Base-by-base conservation (phyloP, 2,888 invertebrate species). In the Sarcophaga rosellei region DNA sequence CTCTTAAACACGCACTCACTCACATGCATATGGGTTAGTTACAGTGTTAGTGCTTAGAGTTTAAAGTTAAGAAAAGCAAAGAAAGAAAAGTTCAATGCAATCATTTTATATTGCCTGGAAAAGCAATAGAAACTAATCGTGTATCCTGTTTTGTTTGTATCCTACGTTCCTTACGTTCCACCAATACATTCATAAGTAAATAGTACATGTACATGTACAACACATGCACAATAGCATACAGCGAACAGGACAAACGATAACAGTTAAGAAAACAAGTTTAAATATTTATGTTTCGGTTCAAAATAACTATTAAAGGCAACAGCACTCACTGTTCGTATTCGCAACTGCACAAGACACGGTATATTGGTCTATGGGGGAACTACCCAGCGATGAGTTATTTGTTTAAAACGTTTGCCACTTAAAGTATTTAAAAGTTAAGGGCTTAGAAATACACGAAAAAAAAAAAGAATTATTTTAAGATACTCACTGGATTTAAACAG, bases 21-120 rank as follows among this genome's bases (percentile, higher is more conserved):
- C 66, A 20, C 59, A 61, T 72, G 35, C 2, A 35, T 57, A 44
- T 72, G 11, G n/a, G 11, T 23, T 35, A 35, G 10, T 8, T 35
- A 35, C 6, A 35, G 35, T 35, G 10, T 35, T 35, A 35, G 35
- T 35, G 8, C 10, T 35, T 35, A 35, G 35, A 44, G 35, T 59
- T 25, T 53, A 53, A 53, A 53, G 53, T 53, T 53, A 53, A 17
- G 17, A 53, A 53, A 53, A 47, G 47, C 4, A 53, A 76, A 75
- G 72, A 75, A 65, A 45, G 68, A 75, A 79, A 86, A 86, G 86
- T 84, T 86, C 86, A 86, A 86, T 84, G 86, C 84, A 86, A 86
- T 86, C 86, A 86, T 86, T 86, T 86, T 86, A 81, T 86, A 86
- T 86, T 84, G 86, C 84, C 70, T 86, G 84, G 86, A 86, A 35